Evolutionary conservation across 2,113 vertebrate species (phyloP).

Genomic region (Megaptera novaeangliae): DNA sequence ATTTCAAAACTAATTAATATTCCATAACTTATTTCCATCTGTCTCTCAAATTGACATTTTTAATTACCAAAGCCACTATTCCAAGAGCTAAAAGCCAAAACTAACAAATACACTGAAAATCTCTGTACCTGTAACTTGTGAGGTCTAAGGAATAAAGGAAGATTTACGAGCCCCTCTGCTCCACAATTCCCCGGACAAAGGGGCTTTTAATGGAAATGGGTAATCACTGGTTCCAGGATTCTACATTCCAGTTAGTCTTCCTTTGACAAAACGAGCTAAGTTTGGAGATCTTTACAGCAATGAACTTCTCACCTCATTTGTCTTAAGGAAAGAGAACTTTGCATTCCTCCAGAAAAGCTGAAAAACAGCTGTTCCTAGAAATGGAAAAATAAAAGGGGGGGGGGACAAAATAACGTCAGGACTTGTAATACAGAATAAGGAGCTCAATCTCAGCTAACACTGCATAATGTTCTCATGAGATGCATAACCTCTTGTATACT

Average conservation of each 20-base stretch:
- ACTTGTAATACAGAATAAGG: not conserved
- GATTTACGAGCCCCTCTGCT: not conserved
- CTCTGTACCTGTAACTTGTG: not conserved
- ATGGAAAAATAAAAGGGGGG: not conserved
- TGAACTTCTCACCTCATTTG: not conserved
- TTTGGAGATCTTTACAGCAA: not conserved
- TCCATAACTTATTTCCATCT: not conserved
- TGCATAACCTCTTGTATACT: not conserved
- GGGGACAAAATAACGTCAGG: not conserved
- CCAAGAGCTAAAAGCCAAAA: not conserved
- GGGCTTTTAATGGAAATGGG: not conserved
- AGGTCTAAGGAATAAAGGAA: not conserved
- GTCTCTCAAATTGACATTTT: not conserved
- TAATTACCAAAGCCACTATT: not conserved
- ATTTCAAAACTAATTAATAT: constrained; percentile 7
- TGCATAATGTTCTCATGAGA: not conserved
- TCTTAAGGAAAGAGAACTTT: not conserved
- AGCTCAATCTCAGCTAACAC: not conserved
- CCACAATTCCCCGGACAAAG: not conserved
- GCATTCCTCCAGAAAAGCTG: not conserved
- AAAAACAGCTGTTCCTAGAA: not conserved
- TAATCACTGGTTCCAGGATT: not conserved
- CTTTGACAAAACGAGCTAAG: not conserved
- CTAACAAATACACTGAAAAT: not conserved
- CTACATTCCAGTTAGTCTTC: not conserved